Percentiles rank a stretch among this genome's conserved stretches.
These are phyloP conservation scores for Apomyelois bistriatella DNA, from an alignment of 2,888 invertebrate species.

Conservation along the genomic window DNA sequence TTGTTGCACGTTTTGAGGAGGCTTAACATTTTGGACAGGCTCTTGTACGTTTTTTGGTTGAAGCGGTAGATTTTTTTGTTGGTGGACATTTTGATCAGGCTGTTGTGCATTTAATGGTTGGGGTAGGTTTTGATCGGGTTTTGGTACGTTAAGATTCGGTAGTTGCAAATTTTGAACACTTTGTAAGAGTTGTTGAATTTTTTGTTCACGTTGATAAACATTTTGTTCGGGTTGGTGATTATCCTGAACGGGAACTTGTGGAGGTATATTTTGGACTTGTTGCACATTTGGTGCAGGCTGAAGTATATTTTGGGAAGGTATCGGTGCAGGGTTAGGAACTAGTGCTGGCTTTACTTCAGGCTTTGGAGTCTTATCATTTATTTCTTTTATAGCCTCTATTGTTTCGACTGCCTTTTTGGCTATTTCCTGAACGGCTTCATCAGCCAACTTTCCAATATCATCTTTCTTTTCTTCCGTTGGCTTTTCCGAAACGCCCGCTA, in stretches of 20 bases:
- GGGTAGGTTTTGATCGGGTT: background rate
- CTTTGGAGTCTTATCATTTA: conserved; percentile 38
- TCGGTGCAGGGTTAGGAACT: background rate
- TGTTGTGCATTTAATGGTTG: conserved; percentile 8
- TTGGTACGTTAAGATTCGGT: background rate
- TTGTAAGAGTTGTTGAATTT: conserved; percentile 1
- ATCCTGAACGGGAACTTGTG: conserved; percentile 8
- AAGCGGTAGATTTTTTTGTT: background rate
- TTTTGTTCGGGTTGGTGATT: conserved; percentile 5
- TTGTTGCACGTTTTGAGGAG: background rate
- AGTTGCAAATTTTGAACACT: conserved; percentile 9
- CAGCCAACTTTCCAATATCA: conserved; percentile 49
- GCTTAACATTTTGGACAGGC: background rate
- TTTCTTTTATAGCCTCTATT: conserved; percentile 68
- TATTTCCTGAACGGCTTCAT: conserved; percentile 70
- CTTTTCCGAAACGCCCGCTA: conserved; percentile 62
- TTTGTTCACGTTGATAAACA: conserved; percentile 1
- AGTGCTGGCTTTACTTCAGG: background rate
- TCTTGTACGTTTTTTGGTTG: background rate
- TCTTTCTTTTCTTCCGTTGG: conserved; percentile 40
- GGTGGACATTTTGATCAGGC: background rate
- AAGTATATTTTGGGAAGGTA: background rate
- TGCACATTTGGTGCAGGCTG: background rate
- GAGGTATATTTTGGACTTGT: conserved; percentile 4
- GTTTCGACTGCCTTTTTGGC: conserved; percentile 67